Evolutionary conservation across 2,113 vertebrate species (phyloP), one percentile per base, ranked within the genome.

Genomic region (Pimephales promelas): DNA sequence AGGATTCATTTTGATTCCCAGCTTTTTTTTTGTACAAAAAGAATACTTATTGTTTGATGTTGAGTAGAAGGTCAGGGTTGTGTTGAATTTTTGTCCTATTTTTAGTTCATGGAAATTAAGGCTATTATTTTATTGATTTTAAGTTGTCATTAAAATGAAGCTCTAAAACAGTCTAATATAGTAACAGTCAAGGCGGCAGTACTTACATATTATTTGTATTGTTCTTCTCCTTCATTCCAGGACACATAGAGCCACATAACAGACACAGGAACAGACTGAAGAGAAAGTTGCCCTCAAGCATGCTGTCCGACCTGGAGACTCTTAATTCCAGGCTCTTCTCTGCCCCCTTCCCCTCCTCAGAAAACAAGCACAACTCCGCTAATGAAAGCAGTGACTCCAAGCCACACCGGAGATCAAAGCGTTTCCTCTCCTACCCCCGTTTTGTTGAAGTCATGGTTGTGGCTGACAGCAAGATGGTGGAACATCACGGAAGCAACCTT

Each of bases 401-500:
- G 91, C 93, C 92, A 87, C 96, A 94, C 90, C 95, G 91, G 89
- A 95, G 98, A 93, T 94, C 94, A 70, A 99, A 98, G 89, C 95
- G 98, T 70, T 99, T 99, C 90, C 92, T 99, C 79, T 99, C 98
- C 88, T 99, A 98, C 88, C 98, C 97, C 85, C 98, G 98, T 88
- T 99, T 97, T 89, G 97, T 99, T 87, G 98, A 99, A 91, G 97
- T 98, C 91, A 98, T 99, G 98, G 96, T 98, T 90, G 97, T 98
- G 75, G 98, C 97, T 74, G 98, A 99, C 94, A 96, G 92, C 92
- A 98, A 95, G 92, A 99, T 99, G 98, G 96, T 97, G 31, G 94
- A 95, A 75, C 97, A 97, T 92, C 98, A 99, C 0, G 95, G 97
- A 90, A 93, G 94, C 90, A 97, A 98, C 90, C 95, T 99, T 10